Evolutionary conservation across 2,888 invertebrate genomes (phyloP), one percentile per base, ranked within the genome.

Genomic region (Linnaemya tessellans): DNA sequence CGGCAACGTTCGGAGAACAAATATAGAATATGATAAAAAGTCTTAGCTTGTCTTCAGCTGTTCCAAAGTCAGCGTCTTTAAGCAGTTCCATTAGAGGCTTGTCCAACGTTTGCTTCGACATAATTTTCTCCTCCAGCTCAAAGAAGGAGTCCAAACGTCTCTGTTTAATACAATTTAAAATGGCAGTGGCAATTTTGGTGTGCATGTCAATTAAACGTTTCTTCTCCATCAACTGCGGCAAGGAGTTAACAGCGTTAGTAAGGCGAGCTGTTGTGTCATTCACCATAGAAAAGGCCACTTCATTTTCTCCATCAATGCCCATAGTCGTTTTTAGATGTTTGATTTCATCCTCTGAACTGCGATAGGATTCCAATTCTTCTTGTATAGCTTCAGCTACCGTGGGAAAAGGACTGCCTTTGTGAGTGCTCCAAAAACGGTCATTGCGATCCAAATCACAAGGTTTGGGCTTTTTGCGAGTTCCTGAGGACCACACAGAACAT

Each of bases 141-240:
- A 99, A 99, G 91, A 97, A 98, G 0, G 98, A 97, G 92, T 99
- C 99, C 70, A 99, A 93, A 88, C 99, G 96, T 73, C 99, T 94
- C 0, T 96, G 95, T 93, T 98, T 98, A 62, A 98, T 97, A 70
- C 94, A 94, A 92, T 97, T 97, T 80, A 97, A 93, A 88, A 97
- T 96, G 13, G 96, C 96, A 94, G 99, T 99, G 3, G 99, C 99
- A 86, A 99, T 96, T 87, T 98, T 99, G 30, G 98, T 99, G 92
- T 99, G 99, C 97, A 99, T 98, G 91, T 99, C 99, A 88, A 99
- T 98, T 15, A 99, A 94, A 51, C 98, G 94, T 92, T 99, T 99
- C 94, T 97, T 98, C 92, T 99, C 99, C 93, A 99, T 94, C 35
- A 99, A 94, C 91, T 99, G 98, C 0, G 99, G 99, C 89, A 99